Percentiles rank a stretch among this genome's conserved stretches.
phyloP scores from a whole-genome alignment of 1,140 invertebrate species.

The Drosophila littoralis region DNA sequence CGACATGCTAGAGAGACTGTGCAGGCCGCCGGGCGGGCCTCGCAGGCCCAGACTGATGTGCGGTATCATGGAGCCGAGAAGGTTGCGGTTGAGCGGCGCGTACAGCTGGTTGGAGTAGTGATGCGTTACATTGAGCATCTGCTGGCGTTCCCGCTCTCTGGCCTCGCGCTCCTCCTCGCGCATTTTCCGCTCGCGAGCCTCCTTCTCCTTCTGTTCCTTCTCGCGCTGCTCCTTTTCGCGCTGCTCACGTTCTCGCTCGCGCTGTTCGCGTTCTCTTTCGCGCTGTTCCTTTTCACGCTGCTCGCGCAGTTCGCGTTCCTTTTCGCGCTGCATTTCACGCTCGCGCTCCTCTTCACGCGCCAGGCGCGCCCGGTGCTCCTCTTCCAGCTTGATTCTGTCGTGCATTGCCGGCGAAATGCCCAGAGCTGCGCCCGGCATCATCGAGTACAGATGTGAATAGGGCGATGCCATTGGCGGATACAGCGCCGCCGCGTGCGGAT shows the following conservation, averaged over 20 bases:
- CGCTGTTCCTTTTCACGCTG: conserved; percentile 83
- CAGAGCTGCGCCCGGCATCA: conserved; percentile 85
- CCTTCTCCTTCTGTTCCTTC: conserved; percentile 75
- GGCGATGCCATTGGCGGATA: conserved; percentile 86
- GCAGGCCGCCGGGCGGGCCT: conserved; percentile 65
- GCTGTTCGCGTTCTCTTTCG: conserved; percentile 80
- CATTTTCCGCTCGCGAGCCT: conserved; percentile 69
- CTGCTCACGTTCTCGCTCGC: conserved; percentile 81
- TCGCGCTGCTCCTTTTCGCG: conserved; percentile 77
- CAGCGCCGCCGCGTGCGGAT: conserved; percentile 79
- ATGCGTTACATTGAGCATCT: conserved; percentile 73
- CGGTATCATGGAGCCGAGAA: conserved; percentile 78
- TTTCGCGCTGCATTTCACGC: conserved; percentile 86
- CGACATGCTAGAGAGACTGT: conserved; percentile 72
- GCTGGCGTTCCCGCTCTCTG: conserved; percentile 73
- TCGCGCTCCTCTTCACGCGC: conserved; percentile 86
- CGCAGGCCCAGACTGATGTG: conserved; percentile 73
- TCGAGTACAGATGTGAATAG: conserved; percentile 86
- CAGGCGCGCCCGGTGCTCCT: conserved; percentile 87
- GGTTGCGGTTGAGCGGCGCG: conserved; percentile 73
- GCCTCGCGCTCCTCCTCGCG: conserved; percentile 67
- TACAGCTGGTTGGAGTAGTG: conserved; percentile 82
- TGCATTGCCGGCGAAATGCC: conserved; percentile 85
- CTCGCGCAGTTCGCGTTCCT: conserved; percentile 85
- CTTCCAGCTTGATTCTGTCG: conserved; percentile 88